Evolutionary conservation across 2,888 invertebrate species (phyloP), one percentile per base, ranked within the genome.

Genomic region (Thumatha senex): DNA sequence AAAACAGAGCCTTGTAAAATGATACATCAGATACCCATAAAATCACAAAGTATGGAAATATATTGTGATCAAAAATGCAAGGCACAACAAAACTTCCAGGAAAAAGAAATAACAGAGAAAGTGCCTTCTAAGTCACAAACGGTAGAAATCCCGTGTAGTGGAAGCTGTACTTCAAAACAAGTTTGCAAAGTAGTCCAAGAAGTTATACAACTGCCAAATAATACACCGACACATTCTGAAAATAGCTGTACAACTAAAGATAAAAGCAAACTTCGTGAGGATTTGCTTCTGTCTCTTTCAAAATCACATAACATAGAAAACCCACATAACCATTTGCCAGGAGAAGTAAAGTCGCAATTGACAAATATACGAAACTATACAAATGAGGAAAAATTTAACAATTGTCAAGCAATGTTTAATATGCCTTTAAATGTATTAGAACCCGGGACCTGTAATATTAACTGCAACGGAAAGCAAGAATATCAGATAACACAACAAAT

Each of bases 51-150:
- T 24, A 2, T 24, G 18, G 18, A 31, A 10, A 31, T 8, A 8
- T n/a, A 1, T 11, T 47, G 47, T 29, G 34, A 40, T 13, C 40
- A 34, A 40, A 40, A 13, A 8, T 40, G 35, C 24, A 47, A 12
- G 33, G 4, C n/a, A 1, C 11, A 40, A 14, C 11, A 29, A 40
- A 13, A 40, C 34, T 31, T 31, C 31, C 40, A 46, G 33, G 7
- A 11, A 13, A 12, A 11, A 8, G 49, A 35, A 39, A 4, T 34
- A 42, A 40, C 18, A 43, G 13, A 35, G 10, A 47, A 46, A 43
- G 48, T 51, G 34, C 53, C 61, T 24, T 18, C 34, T 11, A 40
- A 24, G 40, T 18, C 33, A 33, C 40, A 46, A 46, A 40, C 11
- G 15, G 7, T 4, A 24, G 33, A 34, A 33, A 11, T 12, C 13